Evolutionary conservation across 2,888 invertebrate species (phyloP).

Genomic region (Cenopis cana): DNA sequence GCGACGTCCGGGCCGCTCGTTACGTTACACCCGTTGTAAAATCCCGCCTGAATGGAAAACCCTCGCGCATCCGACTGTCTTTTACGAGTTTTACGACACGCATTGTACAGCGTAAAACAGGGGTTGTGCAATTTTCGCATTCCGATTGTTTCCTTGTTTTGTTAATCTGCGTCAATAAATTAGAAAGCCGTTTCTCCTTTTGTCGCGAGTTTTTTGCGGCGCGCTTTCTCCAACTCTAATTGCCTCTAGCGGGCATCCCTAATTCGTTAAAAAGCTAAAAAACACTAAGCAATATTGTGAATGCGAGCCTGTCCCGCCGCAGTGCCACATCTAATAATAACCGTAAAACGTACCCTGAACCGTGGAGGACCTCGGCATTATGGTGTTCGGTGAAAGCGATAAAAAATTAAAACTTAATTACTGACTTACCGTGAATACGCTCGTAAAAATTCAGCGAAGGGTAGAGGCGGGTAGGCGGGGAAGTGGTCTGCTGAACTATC

Average conservation of each 20-base stretch:
- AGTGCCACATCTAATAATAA: constrained; percentile 38
- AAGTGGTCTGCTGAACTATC: neutral
- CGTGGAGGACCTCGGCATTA: constrained; percentile 35
- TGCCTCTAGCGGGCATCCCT: constrained; percentile 56
- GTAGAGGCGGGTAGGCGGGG: constrained; percentile 15
- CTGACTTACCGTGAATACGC: constrained; percentile 46
- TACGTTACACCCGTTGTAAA: constrained; percentile 20
- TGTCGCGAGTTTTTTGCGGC: constrained; percentile 53
- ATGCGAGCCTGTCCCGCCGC: constrained; percentile 17
- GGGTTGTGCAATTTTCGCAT: constrained; percentile 63
- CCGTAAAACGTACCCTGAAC: constrained; percentile 44
- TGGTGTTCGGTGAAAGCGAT: constrained; percentile 47
- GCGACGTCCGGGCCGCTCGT: constrained; percentile 7
- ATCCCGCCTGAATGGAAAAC: constrained; percentile 10
- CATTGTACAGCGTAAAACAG: constrained; percentile 46
- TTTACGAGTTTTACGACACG: constrained; percentile 38
- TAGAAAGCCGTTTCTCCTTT: constrained; percentile 66
- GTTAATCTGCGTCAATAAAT: constrained; percentile 67
- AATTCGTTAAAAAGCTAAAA: constrained; percentile 46
- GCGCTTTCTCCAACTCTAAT: constrained; percentile 66
- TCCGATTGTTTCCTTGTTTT: constrained; percentile 63
- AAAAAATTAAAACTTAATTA: constrained; percentile 50
- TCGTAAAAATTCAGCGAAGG: constrained; percentile 48
- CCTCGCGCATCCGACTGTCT: constrained; percentile 27
- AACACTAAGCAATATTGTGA: constrained; percentile 28